Evolutionary conservation across 2,797 vertebrate genomes (phyloP).

Genomic region (Clamator glandarius): DNA sequence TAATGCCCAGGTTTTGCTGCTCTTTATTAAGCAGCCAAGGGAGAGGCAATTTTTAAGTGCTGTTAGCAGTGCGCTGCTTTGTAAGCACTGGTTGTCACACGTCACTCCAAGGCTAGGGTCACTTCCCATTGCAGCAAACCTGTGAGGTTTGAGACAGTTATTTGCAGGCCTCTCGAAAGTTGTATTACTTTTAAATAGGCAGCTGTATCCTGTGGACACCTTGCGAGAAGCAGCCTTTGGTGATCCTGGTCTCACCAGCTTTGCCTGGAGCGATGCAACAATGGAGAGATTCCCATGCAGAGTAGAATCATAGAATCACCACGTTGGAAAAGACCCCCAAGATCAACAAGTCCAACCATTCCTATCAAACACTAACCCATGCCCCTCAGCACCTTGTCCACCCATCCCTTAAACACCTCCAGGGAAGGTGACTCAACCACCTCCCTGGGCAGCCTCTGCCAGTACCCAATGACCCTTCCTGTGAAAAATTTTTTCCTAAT

Average conservation of each 20-base stretch:
- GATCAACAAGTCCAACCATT: too few species aligned
- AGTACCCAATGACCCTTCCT: too few species aligned
- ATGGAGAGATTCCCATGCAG: rapidly evolving
- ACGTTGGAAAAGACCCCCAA: too few species aligned
- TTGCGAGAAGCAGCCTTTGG: not conserved
- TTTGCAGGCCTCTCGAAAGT: not conserved
- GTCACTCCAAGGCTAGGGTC: not conserved
- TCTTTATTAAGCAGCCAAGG: rapidly evolving
- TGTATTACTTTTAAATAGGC: not conserved
- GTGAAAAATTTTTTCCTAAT: too few species aligned
- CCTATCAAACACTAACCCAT: too few species aligned
- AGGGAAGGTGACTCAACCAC: too few species aligned
- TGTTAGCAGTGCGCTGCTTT: rapidly evolving
- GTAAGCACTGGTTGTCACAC: rapidly evolving
- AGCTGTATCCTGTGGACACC: not conserved
- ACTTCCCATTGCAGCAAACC: not conserved
- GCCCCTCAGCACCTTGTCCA: too few species aligned
- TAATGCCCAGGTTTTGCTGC: not conserved
- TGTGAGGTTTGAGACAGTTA: not conserved
- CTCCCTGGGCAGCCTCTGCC: too few species aligned
- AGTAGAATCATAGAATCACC: too few species aligned
- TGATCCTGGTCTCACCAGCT: not conserved
- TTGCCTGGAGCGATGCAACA: rapidly evolving
- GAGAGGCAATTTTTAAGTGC: not conserved
- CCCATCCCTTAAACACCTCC: too few species aligned